Evolutionary conservation across 2,888 invertebrate species (phyloP).

Genomic region (Drosophila cognata): DNA sequence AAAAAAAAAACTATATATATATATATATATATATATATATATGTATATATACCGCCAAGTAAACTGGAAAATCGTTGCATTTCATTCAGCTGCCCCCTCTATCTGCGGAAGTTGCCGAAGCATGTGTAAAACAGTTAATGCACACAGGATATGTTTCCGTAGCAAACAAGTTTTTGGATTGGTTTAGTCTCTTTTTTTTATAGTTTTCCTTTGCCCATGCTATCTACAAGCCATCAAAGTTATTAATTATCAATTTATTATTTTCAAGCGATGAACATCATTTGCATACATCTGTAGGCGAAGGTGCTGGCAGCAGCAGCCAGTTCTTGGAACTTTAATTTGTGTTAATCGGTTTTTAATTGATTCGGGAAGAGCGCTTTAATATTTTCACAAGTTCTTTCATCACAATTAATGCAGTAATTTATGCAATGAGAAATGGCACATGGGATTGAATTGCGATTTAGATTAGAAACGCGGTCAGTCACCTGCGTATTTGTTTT

Average conservation of each 20-base stretch:
- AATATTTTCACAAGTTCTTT: conserved; percentile 70
- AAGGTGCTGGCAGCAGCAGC: conserved; percentile 20
- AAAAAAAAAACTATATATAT: conserved; percentile 28
- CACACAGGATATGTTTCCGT: conserved; percentile 80
- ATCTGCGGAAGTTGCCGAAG: conserved; percentile 82
- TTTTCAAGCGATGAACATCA: conserved; percentile 61
- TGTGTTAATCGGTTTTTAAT: conserved; percentile 72
- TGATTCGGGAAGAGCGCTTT: conserved; percentile 72
- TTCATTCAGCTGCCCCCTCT: conserved; percentile 21
- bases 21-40: conserved; percentile 40
- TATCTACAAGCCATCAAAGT: conserved; percentile 52
- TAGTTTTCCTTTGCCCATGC: conserved; percentile 7
- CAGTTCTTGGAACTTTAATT: conserved; percentile 21
- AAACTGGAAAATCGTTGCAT: conserved; percentile 63
- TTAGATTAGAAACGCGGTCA: conserved; percentile 48
- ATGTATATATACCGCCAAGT: conserved; percentile 39
- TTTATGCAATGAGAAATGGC: conserved; percentile 62
- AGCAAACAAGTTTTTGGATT: conserved; percentile 55
- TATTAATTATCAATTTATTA: conserved; percentile 75
- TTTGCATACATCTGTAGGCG: conserved; percentile 29
- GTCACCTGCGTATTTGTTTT: conserved; percentile 38
- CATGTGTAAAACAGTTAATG: conserved; percentile 83
- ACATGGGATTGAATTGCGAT: conserved; percentile 10
- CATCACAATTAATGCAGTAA: conserved; percentile 27
- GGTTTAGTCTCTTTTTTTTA: conserved; percentile 11